Evolutionary conservation across 2,888 invertebrate species (phyloP), one percentile per base, ranked within the genome.

Genomic region (Euphydryas editha): DNA sequence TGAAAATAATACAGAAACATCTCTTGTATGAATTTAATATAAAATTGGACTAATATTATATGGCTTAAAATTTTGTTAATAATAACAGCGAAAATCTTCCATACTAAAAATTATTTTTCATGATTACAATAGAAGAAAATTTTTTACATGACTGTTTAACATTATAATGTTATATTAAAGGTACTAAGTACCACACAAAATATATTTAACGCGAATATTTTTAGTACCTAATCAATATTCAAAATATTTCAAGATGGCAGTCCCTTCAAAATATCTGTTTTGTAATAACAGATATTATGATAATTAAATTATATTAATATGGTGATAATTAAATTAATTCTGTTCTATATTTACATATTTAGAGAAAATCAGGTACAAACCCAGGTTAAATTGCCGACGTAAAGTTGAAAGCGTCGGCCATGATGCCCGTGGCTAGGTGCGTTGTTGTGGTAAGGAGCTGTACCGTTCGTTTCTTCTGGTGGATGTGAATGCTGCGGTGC

Each of bases 331-430:
- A 54, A 36, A 30, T 30, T 54, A 54, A 36, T 17, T 47, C 20
- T 54, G 30, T 63, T 78, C 82, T 86, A 84, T 87, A 90, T 88
- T 82, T 90, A 87, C 88, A 91, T 70, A 79, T 78, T 82, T 85
- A 87, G 78, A 89, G 76, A 90, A 87, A 90, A 85, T 89, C 79
- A 81, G 78, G 88, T 92, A 90, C 95, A 93, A 95, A 98, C 98
- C 99, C 99, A 99, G 79, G 99, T 99, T 76, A 99, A 95, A 93
- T 99, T 99, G 81, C 99, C 99, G 82, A 99, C 96, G 92, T 99
- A 99, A 55, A 99, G 94, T 87, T 98, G 98, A 87, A 96, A 97
- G 81, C 97, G 95, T 81, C 98, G 94, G 89, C 95, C 96, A 76
- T 96, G 96, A 87, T 95, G 92, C 83, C 95, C 95, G 72, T 96